These are phyloP conservation scores for Atrichornis clamosus DNA, from an alignment of 2,113 vertebrate species.

Conservation along the genomic window DNA sequence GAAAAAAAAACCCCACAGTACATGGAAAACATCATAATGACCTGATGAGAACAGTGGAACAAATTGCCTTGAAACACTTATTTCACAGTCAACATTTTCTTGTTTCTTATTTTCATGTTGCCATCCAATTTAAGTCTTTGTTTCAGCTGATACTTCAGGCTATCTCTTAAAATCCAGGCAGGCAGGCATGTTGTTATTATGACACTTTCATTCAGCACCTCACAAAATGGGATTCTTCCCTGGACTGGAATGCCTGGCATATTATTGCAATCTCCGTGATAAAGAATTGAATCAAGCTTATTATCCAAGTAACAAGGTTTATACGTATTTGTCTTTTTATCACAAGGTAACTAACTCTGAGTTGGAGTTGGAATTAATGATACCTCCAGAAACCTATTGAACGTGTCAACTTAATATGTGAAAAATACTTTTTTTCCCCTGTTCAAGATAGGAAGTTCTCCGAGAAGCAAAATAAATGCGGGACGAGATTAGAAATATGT, in stretches of 20 bases:
- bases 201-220: not conserved
- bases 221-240: not conserved
- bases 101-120: not conserved
- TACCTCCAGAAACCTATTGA: slow-evolving; percentile 5
- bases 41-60: not conserved
- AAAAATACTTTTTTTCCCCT: not conserved
- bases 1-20: not conserved
- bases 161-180: not conserved
- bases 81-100: slow-evolving; percentile 22
- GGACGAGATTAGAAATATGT: slow-evolving; percentile 5
- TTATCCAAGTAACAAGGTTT: not conserved
- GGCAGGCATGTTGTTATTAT: not conserved
- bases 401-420: not conserved
- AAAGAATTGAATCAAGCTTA: not conserved
- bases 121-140: not conserved
- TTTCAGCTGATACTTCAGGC: not conserved
- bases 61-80: slow-evolving; percentile 21
- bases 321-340: not conserved
- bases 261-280: not conserved
- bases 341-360: not conserved
- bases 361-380: slow-evolving; percentile 30
- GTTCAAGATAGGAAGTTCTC: not conserved
- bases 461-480: not conserved
- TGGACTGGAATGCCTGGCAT: not conserved
- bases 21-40: not conserved